A percentile compares a stretch with the other conserved stretches of the same genome.
Conservation (phyloP, 2,113 vertebrate genomes). For the Puma concolor region DNA sequence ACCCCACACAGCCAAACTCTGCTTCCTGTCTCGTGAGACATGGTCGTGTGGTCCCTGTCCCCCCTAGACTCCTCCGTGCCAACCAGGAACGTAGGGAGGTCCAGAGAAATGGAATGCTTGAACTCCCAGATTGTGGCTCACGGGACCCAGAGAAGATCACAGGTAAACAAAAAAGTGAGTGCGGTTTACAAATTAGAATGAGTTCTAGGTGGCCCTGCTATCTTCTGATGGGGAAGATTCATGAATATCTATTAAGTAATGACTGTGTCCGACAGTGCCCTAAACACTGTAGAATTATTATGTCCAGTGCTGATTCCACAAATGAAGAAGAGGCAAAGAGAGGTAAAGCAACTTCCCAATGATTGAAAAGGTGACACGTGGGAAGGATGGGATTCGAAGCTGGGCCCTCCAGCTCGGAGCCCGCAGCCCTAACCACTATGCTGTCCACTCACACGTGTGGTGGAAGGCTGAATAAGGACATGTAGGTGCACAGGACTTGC, state of each 20-base stretch:
- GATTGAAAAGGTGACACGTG: neutral
- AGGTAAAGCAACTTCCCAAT: neutral
- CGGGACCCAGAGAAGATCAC: neutral
- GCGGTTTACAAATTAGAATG: too few relatives aligned
- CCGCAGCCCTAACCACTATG: too few relatives aligned
- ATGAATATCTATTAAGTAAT: neutral
- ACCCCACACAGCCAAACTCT: neutral
- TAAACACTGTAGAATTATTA: neutral
- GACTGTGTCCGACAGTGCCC: neutral
- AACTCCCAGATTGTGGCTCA: neutral
- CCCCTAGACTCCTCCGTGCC: neutral
- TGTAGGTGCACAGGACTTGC: too few relatives aligned
- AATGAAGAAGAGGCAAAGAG: too few relatives aligned
- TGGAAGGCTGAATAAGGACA: accelerated
- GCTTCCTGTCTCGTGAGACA: neutral
- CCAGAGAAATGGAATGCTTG: neutral
- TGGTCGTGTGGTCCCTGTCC: neutral
- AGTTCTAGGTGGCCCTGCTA: neutral
- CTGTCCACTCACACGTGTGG: accelerated
- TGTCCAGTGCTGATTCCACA: neutral
- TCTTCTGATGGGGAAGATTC: neutral
- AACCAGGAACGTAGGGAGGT: neutral
- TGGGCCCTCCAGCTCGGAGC: too few relatives aligned
- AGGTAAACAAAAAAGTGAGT: too few relatives aligned
- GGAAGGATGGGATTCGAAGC: neutral